These are phyloP conservation scores for Chrysaora quinquecirrha DNA, from an alignment of 30 jellyfish, hydroid and myxozoan species.

Conservation along the genomic window DNA sequence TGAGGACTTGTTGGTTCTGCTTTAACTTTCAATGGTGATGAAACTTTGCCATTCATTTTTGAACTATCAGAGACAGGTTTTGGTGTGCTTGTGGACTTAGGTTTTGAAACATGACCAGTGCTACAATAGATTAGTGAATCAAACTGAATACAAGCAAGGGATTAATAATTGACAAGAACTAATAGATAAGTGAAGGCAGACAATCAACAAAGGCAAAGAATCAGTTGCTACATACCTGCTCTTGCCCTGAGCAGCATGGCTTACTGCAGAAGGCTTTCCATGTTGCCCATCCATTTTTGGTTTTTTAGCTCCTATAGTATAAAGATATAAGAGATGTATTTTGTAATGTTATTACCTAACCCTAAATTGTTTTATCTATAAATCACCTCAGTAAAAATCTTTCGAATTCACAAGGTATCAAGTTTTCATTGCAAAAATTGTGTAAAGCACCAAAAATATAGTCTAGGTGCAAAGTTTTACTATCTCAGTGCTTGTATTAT, in stretches of 20 bases:
- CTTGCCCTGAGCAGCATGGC: no score
- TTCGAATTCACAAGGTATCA: background rate
- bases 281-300: conserved; percentile 7
- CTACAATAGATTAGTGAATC: background rate
- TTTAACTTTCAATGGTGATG: conserved; percentile 52
- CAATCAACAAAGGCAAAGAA: background rate
- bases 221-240: no score
- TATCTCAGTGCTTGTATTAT: no score
- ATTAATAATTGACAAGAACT: background rate
- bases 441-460: no score
- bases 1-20: conserved; percentile 45
- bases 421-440: no score
- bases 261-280: background rate
- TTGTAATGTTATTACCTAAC: background rate
- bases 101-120: background rate
- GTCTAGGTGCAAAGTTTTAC: no score
- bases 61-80: background rate
- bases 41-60: conserved; percentile 25
- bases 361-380: background rate
- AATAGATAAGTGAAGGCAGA: background rate
- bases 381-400: background rate
- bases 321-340: background rate
- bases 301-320: conserved; percentile 1
- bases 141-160: background rate
- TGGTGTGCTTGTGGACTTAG: background rate